phyloP scores from a whole-genome alignment of 2,113 vertebrate genomes.

The Lichenostomus cassidix region DNA sequence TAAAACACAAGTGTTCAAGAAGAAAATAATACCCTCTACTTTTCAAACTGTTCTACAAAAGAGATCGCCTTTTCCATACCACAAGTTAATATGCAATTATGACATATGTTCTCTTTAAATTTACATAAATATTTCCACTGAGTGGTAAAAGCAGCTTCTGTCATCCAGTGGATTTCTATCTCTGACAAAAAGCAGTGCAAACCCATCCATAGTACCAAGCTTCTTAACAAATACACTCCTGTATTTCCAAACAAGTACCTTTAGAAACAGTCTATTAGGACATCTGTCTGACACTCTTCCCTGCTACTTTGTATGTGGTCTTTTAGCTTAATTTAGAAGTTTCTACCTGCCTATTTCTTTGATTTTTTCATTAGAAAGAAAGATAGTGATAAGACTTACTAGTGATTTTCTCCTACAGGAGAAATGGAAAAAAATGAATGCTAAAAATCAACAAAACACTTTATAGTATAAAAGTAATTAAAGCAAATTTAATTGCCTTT shows the following conservation, averaged over 20 bases:
- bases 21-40: neutral
- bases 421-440: neutral
- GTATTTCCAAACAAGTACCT: neutral
- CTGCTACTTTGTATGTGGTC: neutral
- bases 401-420: neutral
- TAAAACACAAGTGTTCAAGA: neutral
- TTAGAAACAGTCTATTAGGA: neutral
- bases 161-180: neutral
- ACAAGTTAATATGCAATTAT: neutral
- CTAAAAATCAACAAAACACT: neutral
- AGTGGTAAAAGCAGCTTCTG: neutral
- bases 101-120: neutral
- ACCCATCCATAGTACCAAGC: neutral
- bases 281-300: neutral
- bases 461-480: neutral
- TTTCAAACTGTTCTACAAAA: neutral
- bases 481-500: neutral
- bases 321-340: neutral
- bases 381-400: neutral
- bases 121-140: slow-evolving; percentile 6
- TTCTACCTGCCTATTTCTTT: neutral
- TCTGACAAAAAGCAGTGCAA: neutral
- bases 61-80: neutral
- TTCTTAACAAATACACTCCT: neutral
- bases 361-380: neutral